Evolutionary conservation across 2,797 vertebrate species (phyloP).

Genomic region (Sebastes aleutianus): DNA sequence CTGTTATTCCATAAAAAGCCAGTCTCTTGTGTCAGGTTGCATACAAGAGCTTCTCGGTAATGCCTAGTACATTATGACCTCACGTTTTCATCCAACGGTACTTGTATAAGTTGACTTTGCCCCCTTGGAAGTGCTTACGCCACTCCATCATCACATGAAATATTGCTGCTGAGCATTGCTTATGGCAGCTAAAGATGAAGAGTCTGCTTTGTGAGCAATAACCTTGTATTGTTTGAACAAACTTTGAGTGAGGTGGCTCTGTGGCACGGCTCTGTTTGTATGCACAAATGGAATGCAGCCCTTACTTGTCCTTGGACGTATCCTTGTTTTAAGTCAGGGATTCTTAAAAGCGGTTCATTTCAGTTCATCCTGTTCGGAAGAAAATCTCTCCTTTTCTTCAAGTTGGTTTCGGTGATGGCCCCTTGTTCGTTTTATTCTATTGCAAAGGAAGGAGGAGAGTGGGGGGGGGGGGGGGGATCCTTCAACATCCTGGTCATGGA

Average conservation of each 20-base stretch:
- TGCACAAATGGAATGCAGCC: constrained; percentile 19
- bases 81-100: constrained; percentile 7
- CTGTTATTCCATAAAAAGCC: constrained; percentile 5
- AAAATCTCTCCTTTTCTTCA: constrained; percentile 41
- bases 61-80: neutral
- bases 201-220: constrained; percentile 26
- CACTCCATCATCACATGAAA: neutral
- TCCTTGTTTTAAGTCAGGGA: constrained; percentile 23
- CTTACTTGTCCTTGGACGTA: constrained; percentile 30
- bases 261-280: constrained; percentile 16
- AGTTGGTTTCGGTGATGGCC: constrained; percentile 29
- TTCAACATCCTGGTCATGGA: constrained; percentile 66
- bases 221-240: constrained; percentile 31
- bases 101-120: constrained; percentile 10
- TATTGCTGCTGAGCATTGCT: neutral
- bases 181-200: constrained; percentile 18
- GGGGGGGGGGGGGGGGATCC: constrained; percentile 7
- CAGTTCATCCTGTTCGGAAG: constrained; percentile 40
- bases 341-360: constrained; percentile 40
- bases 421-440: constrained; percentile 35
- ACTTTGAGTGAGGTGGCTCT: constrained; percentile 1
- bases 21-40: neutral
- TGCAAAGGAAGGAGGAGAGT: constrained; percentile 42
- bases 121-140: neutral
- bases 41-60: neutral